Evolutionary conservation across 2,113 vertebrate genomes (phyloP).

Genomic region (Silurus asotus): DNA sequence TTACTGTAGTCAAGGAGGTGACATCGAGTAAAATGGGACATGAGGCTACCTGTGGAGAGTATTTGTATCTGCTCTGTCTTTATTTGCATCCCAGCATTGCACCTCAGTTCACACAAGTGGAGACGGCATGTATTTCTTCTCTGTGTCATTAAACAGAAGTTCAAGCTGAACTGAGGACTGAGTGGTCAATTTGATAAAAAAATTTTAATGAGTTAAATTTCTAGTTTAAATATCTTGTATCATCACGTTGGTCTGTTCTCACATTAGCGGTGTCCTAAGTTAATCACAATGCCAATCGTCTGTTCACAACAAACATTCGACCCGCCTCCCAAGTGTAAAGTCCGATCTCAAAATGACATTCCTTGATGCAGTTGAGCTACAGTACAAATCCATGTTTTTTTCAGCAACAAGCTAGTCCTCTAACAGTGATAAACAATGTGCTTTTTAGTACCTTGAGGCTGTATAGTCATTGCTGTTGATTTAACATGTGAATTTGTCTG

Average conservation of each 20-base stretch:
- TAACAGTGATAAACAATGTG: neutral
- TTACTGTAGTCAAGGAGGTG: constrained; percentile 55
- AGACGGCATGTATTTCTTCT: neutral
- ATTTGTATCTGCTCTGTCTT: constrained; percentile 25
- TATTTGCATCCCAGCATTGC: constrained; percentile 25
- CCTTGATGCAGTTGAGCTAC: neutral
- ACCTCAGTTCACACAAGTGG: neutral
- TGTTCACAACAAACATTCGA: neutral
- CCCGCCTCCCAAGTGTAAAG: neutral
- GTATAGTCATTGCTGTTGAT: neutral
- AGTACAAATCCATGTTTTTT: neutral
- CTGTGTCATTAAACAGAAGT: neutral
- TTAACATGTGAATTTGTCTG: neutral
- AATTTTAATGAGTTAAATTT: neutral
- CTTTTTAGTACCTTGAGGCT: neutral
- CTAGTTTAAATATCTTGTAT: neutral
- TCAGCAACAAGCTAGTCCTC: neutral
- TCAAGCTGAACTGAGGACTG: neutral
- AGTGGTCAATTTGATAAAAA: neutral
- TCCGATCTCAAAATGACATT: neutral
- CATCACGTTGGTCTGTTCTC: neutral
- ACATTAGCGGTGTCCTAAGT: neutral
- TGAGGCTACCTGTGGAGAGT: constrained; percentile 28
- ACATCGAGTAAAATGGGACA: constrained; percentile 36
- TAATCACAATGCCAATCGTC: neutral